Conservation (phyloP, 1,140 invertebrate genomes). For the Riptortus pedestris region DNA sequence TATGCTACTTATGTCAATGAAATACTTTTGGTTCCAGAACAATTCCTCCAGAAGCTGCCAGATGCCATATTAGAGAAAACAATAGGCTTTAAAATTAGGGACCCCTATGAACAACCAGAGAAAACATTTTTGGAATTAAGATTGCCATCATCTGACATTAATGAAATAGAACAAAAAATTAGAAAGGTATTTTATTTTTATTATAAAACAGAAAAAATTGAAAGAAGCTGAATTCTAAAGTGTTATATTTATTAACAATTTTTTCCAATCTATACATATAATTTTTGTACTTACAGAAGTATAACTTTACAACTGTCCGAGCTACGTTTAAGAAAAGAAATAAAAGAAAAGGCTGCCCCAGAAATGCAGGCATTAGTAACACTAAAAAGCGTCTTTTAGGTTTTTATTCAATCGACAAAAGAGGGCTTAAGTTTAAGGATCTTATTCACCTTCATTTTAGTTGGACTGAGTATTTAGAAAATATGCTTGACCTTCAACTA, state of each 20-base stretch:
- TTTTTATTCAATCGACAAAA: slow-evolving; percentile 44
- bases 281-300: neutral
- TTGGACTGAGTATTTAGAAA: slow-evolving; percentile 59
- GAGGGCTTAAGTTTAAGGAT: slow-evolving; percentile 50
- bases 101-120: neutral
- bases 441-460: slow-evolving; percentile 52
- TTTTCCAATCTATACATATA: neutral
- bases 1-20: too few relatives aligned
- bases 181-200: slow-evolving; percentile 22
- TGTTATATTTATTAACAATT: neutral
- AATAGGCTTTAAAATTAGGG: neutral
- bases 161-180: neutral
- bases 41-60: neutral
- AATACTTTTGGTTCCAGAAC: too few relatives aligned
- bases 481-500: slow-evolving; percentile 36
- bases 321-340: slow-evolving; percentile 19
- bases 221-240: neutral
- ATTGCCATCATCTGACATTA: slow-evolving; percentile 5
- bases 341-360: slow-evolving; percentile 11
- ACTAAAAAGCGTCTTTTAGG: slow-evolving; percentile 38
- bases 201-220: neutral
- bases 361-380: slow-evolving; percentile 17
- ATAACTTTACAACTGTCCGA: neutral
- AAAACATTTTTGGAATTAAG: slow-evolving; percentile 13
- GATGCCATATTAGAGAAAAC: slow-evolving; percentile 5